Base-by-base conservation (phyloP, 1,140 invertebrate species). In the Pissodes strobi region DNA sequence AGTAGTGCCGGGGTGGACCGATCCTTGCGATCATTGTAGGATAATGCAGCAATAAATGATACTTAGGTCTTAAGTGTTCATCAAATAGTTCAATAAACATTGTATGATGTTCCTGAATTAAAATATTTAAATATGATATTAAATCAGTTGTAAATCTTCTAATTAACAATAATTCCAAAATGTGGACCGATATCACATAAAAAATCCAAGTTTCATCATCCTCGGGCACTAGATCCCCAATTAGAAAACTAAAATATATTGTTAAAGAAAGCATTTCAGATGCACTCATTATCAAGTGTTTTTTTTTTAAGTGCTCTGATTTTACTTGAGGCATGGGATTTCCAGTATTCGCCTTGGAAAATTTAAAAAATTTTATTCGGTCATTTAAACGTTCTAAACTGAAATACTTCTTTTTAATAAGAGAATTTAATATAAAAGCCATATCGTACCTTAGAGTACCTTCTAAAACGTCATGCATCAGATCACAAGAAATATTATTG, bases 401-500 rank as follows among this genome's bases (percentile, higher is more conserved):
- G 58, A 77, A 78, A 70, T 52, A 69, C 53, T 73, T 68, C n/a
- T n/a, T 52, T 71, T 72, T 45, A 51, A 75, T 77, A 39, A 76
- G 72, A 21, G 69, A 13, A 53, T 75, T 43, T 37, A 79, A 57
- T 55, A 77, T 66, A 53, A 68, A 52, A 19, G 63, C 69, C 21
- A 80, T 65, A 63, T 76, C 72, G 57, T 76, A 77, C 27, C 73
- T 69, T 30, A 43, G 25, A 48, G 51, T 45, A 51, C 51, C 65
- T 58, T 67, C 59, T n/a, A 63, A 43, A 18, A 67, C 0, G 39
- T 55, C 59, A 52, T 67, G 77, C 76, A 79, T 78, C 1, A 71
- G 46, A 67, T 80, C 78, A 34, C 76, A 69, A 37, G 64, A 67
- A 46, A 66, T 68, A 69, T 80, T 79, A 15, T 75, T 23, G 19